Evolutionary conservation across 2,888 invertebrate species (phyloP).

Genomic region (Diarsia brunnea): DNA sequence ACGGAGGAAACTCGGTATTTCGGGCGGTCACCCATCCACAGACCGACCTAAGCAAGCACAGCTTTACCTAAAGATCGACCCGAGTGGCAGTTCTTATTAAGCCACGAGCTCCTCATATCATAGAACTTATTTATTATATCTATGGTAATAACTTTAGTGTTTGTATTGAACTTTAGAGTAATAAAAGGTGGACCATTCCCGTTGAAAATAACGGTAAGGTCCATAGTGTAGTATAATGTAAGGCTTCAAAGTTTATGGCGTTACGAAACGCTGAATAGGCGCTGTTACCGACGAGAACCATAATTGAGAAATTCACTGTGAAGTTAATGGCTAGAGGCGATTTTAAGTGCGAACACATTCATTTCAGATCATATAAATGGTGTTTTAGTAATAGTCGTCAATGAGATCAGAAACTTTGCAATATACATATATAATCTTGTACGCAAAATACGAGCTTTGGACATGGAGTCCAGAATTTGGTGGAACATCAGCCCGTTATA

Average conservation of each 20-base stretch:
- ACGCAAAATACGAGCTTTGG: too few relatives aligned
- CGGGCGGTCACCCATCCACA: too few relatives aligned
- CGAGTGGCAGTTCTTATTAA: too few relatives aligned
- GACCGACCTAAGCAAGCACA: too few relatives aligned
- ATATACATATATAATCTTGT: not conserved
- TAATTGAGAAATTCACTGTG: constrained; percentile 18
- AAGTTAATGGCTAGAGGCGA: constrained; percentile 2
- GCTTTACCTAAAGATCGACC: too few relatives aligned
- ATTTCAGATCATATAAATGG: not conserved
- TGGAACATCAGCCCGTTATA: too few relatives aligned
- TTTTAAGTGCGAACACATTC: constrained; percentile 17
- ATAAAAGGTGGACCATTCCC: constrained; percentile 4
- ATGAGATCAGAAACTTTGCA: not conserved
- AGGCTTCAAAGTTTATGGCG: constrained; percentile 39
- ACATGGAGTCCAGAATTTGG: too few relatives aligned
- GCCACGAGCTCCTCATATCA: too few relatives aligned
- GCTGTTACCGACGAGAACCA: constrained; percentile 7
- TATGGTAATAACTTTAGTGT: constrained; percentile 3
- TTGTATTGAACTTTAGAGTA: not conserved
- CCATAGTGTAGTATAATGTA: constrained; percentile 20
- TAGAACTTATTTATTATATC: too few relatives aligned
- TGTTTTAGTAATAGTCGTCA: not conserved
- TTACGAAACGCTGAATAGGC: constrained; percentile 29
- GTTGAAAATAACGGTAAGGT: constrained; percentile 35
- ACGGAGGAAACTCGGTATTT: too few relatives aligned